Evolutionary conservation across 2,113 vertebrate species (phyloP), one percentile per base, ranked within the genome.

Genomic region (Australoheros scitulus): DNA sequence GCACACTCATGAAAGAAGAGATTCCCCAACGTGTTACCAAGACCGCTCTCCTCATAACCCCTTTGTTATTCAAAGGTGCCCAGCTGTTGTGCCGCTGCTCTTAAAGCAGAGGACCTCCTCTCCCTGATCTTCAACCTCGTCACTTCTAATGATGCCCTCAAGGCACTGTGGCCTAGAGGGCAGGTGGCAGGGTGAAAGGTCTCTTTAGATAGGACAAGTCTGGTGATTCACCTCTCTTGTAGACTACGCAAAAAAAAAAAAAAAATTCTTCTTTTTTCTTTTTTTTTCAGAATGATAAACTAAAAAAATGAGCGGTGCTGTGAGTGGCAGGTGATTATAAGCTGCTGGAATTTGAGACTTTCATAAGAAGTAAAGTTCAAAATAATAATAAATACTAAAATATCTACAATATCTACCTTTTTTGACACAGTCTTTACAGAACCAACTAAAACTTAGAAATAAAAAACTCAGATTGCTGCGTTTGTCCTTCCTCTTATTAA

Each of bases 121-220:
- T 79, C 84, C 82, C 83, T 86, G 90, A 91, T 87, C 90, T 87
- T 80, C 86, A 85, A 85, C 90, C 92, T 86, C 89, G 59, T 77
- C 77, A 34, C 72, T 77, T 82, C 63, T 87, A 94, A 94, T 93
- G 91, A 95, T 92, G 94, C 93, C 95, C 91, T 64, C 1, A 8
- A 90, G 95, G 94, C 93, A 90, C 13, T 11, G 1, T 79, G 72
- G 78, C 83, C 86, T 41, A 60, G 59, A 88, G 92, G 92, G 92
- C 92, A 94, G 92, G 93, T 92, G 89, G 90, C 61, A 70, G 90
- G 92, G 83, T 87, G 75, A 92, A 85, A 83, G 92, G 88, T 90
- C 87, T 84, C 47, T 24, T 38, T 79, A 76, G 79, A 81, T 15
- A 59, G 55, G 86, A 76, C 79, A 6, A 79, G 88, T 79, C 75